Evolutionary conservation across 2,888 invertebrate species (phyloP).

Genomic region (Andrena marginata): DNA sequence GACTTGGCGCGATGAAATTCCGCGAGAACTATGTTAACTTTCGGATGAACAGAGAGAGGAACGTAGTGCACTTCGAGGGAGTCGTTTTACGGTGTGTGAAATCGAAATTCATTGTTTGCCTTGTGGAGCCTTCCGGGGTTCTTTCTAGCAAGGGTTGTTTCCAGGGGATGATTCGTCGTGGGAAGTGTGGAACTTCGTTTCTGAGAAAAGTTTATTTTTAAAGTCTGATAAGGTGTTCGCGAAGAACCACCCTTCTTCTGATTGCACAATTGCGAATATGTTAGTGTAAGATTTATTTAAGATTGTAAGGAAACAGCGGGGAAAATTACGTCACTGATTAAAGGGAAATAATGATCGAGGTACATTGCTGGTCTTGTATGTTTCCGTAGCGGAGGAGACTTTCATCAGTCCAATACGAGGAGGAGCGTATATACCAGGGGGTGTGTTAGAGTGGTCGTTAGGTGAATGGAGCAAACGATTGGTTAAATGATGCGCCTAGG

Average conservation of each 20-base stretch:
- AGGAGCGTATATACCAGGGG: background rate
- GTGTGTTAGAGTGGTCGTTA: background rate
- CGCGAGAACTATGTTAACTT: conserved; percentile 52
- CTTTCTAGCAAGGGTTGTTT: background rate
- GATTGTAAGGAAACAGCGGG: background rate
- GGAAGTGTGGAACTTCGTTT: too few relatives aligned
- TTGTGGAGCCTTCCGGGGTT: background rate
- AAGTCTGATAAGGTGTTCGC: too few relatives aligned
- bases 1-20: conserved; percentile 27
- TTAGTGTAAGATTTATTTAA: too few relatives aligned
- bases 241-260: too few relatives aligned
- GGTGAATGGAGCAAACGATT: conserved; percentile 8
- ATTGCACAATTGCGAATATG: too few relatives aligned
- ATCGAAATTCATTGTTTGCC: background rate
- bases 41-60: background rate
- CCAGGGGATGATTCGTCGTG: too few relatives aligned
- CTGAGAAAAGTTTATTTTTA: too few relatives aligned
- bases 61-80: background rate
- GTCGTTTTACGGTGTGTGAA: background rate
- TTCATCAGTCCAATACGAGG: conserved; percentile 10
- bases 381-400: background rate
- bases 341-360: background rate
- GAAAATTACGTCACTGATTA: conserved; percentile 4
- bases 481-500: conserved; percentile 9
- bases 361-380: background rate